phyloP scores from a whole-genome alignment of 2,888 invertebrate genomes.

The Bombylius discolor region DNA sequence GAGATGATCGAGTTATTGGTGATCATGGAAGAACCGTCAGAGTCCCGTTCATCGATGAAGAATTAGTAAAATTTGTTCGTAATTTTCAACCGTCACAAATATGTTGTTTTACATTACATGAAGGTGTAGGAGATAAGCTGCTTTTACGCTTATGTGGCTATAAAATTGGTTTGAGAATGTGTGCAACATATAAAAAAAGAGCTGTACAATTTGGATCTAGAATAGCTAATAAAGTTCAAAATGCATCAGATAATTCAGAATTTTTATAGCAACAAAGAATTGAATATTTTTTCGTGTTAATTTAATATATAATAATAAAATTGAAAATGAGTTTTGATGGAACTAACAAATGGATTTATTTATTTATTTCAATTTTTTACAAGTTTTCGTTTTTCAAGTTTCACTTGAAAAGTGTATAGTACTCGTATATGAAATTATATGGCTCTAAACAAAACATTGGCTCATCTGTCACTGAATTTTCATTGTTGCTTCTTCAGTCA shows the following conservation, averaged over 20 bases:
- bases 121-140: conserved; percentile 88
- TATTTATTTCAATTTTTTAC: too few relatives aligned
- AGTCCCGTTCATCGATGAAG: conserved; percentile 66
- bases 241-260: conserved; percentile 65
- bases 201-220: conserved; percentile 96
- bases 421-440: too few relatives aligned
- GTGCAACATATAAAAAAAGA: conserved; percentile 66
- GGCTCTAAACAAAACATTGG: too few relatives aligned
- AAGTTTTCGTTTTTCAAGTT: too few relatives aligned
- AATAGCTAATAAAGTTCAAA: conserved; percentile 84
- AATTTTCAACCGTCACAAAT: conserved; percentile 50
- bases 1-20: conserved; percentile 86
- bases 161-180: conserved; percentile 49
- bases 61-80: conserved; percentile 50
- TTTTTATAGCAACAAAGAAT: not conserved
- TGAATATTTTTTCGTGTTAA: too few relatives aligned
- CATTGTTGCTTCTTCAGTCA: too few relatives aligned
- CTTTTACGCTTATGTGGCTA: conserved; percentile 63
- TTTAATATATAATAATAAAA: too few relatives aligned
- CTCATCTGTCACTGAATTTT: too few relatives aligned
- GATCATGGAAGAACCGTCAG: conserved; percentile 79
- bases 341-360: too few relatives aligned
- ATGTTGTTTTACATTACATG: conserved; percentile 36
- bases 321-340: too few relatives aligned
- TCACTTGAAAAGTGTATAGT: too few relatives aligned